Evolutionary conservation across 1,140 invertebrate species (phyloP).

Genomic region (Daktulosphaira vitifoliae): DNA sequence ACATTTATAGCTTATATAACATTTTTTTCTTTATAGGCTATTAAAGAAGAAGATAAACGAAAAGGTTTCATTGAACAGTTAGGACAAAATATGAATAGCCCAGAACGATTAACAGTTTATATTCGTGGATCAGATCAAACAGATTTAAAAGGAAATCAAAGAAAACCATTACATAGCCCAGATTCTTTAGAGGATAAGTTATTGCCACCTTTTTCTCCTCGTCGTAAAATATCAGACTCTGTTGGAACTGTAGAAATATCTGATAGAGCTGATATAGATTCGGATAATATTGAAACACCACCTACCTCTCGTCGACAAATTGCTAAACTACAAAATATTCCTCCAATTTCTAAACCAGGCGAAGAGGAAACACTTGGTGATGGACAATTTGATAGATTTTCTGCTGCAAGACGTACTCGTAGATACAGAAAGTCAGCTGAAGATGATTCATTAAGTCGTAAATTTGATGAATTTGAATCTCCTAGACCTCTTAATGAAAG

Average conservation of each 20-base stretch:
- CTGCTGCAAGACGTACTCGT: constrained; percentile 66
- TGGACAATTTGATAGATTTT: constrained; percentile 77
- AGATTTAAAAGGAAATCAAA: not conserved
- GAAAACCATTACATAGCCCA: constrained; percentile 33
- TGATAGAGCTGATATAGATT: constrained; percentile 76
- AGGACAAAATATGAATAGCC: constrained; percentile 41
- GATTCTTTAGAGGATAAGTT: constrained; percentile 38
- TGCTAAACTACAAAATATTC: constrained; percentile 45
- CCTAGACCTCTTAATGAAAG: not conserved
- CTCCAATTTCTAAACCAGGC: not conserved
- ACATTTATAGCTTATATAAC: not conserved
- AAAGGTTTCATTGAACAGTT: constrained; percentile 48
- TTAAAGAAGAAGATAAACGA: constrained; percentile 49
- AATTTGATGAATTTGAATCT: not conserved
- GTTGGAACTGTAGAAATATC: constrained; percentile 46
- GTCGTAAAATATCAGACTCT: constrained; percentile 38
- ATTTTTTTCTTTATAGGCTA: constrained; percentile 45
- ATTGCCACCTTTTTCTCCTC: constrained; percentile 42
- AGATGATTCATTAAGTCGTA: constrained; percentile 44
- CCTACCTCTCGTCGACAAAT: constrained; percentile 58
- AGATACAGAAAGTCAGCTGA: constrained; percentile 64
- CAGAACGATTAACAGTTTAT: constrained; percentile 53
- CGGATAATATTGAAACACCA: constrained; percentile 83
- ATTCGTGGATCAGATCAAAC: constrained; percentile 48
- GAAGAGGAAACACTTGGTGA: constrained; percentile 40